Evolutionary conservation across 2,113 vertebrate genomes (phyloP), one percentile per base, ranked within the genome.

Genomic region (Lepidothrix coronata): DNA sequence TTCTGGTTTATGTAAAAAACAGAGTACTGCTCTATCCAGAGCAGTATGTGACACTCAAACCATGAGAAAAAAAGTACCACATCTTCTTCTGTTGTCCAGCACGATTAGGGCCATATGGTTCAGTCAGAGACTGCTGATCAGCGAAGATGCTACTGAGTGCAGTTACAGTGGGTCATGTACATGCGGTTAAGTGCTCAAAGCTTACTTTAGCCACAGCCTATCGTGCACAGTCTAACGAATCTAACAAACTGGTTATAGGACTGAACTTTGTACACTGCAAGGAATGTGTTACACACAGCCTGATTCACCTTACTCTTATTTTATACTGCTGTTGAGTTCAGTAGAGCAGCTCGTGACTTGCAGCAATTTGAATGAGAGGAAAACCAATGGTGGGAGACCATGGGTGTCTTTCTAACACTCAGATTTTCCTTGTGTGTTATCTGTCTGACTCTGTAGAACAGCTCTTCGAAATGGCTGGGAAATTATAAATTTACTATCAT

Each of bases 51-150:
- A 48, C n/a, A 12, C 13, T 54, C 8, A 27, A 6, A n/a, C 5
- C 16, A 30, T 39, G 21, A 72, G 57, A 24, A 77, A 74, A 66
- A 51, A 77, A 12, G 35, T 21, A 28, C 6, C 8, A 16, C 18
- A 25, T 31, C 30, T 51, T 68, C 35, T 44, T 67, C n/a, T 51
- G 12, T 37, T 72, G 52, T 11, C 18, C 9, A 16, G 2, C 23
- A 28, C 0, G 0, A 22, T n/a, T 27, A 49, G 19, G 55, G 16
- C 28, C 37, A 4, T 35, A 22, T n/a, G 19, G 27, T 62, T 94
- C n/a, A 28, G 67, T 46, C 46, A 82, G 51, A 43, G 15, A 27
- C 20, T 78, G 18, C 30, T 85, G 57, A 37, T 41, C 21, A 82
- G 70, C 62, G 52, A 49, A 76, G 35, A 13, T 65, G 66, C 5